A percentile compares a stretch with the other conserved stretches of the same genome.
These are phyloP conservation scores for Monopis laevigella DNA, from an alignment of 2,888 invertebrate genomes.

Conservation along the genomic window DNA sequence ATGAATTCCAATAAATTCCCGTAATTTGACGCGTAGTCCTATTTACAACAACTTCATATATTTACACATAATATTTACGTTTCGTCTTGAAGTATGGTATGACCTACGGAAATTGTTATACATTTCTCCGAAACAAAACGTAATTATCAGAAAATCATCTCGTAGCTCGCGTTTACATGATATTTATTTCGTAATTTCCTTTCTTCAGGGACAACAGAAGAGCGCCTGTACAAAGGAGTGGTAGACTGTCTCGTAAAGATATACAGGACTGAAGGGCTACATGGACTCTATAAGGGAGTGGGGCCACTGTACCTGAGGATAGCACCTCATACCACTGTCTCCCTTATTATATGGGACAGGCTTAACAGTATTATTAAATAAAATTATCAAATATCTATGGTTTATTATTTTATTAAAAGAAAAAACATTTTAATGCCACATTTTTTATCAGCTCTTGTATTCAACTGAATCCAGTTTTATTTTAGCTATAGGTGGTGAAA, in stretches of 20 bases:
- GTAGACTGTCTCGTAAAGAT: conserved; percentile 82
- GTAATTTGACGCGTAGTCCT: too few relatives aligned
- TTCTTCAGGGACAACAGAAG: conserved; percentile 74
- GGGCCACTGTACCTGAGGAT: conserved; percentile 78
- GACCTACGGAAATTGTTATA: too few relatives aligned
- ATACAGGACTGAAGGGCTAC: conserved; percentile 77
- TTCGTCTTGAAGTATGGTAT: too few relatives aligned
- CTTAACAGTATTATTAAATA: conserved; percentile 33
- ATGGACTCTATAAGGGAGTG: conserved; percentile 82
- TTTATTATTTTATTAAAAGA: background rate
- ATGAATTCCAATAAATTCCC: too few relatives aligned
- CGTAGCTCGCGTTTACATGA: too few relatives aligned
- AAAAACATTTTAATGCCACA: background rate
- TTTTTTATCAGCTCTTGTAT: background rate
- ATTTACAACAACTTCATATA: too few relatives aligned
- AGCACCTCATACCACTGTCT: conserved; percentile 82
- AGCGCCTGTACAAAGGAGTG: conserved; percentile 75
- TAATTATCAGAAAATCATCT: too few relatives aligned
- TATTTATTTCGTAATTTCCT: too few relatives aligned
- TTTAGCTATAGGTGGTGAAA: conserved; percentile 36
- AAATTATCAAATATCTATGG: background rate
- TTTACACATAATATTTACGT: too few relatives aligned
- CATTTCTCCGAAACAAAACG: too few relatives aligned
- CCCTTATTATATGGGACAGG: conserved; percentile 80
- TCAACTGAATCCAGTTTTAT: background rate